These are phyloP conservation scores for Falco biarmicus DNA, from an alignment of 2,797 vertebrate genomes.

Conservation along the genomic window DNA sequence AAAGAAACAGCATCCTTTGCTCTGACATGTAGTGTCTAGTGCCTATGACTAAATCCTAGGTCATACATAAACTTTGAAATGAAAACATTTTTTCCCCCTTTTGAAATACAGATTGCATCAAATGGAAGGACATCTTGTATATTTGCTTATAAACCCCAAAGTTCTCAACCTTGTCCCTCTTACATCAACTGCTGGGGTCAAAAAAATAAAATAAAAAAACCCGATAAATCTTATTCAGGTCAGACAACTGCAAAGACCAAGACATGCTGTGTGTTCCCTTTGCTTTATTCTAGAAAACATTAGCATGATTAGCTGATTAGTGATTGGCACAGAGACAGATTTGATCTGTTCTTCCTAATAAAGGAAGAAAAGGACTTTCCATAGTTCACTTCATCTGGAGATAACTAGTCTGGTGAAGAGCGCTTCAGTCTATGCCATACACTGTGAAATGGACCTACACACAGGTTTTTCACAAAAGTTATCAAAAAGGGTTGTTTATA, in stretches of 20 bases:
- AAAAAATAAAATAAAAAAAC: background rate
- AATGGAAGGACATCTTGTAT: background rate
- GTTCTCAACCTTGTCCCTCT: background rate
- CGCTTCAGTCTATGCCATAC: background rate
- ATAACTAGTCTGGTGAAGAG: background rate
- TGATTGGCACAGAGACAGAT: background rate
- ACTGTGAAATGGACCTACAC: accelerated
- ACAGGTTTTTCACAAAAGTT: background rate
- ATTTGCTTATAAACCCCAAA: background rate
- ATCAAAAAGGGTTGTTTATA: background rate
- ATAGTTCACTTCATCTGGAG: background rate
- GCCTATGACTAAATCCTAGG: background rate
- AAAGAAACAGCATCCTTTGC: background rate
- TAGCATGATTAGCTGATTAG: background rate
- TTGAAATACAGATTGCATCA: background rate
- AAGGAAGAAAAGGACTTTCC: background rate
- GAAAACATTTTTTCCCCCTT: background rate
- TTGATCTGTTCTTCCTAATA: background rate
- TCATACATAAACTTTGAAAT: background rate
- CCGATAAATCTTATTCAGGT: background rate
- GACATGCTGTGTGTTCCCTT: background rate
- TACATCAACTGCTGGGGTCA: background rate
- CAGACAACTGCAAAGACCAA: background rate
- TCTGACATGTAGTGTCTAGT: background rate
- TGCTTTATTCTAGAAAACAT: background rate